Evolutionary conservation across 2,888 invertebrate genomes (phyloP).

Genomic region (Drosophila sordidula): DNA sequence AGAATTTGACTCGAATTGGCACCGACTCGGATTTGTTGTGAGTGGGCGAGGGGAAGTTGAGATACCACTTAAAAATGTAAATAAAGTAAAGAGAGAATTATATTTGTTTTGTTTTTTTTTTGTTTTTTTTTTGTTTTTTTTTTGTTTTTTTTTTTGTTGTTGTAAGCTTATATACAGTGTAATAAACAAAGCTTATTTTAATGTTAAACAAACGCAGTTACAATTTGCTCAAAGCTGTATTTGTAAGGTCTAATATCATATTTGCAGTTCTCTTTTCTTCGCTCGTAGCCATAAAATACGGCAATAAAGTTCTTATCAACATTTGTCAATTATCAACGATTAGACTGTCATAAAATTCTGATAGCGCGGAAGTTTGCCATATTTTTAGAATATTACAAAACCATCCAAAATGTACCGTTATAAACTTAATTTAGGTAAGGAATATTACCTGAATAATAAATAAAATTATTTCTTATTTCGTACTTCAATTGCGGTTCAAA

Average conservation of each 20-base stretch:
- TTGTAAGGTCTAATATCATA: not conserved
- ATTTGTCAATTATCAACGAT: constrained; percentile 40
- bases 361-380: constrained; percentile 18
- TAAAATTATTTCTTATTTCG: too few relatives aligned
- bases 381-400: constrained; percentile 31
- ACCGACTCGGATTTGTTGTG: not conserved
- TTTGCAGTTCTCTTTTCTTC: not conserved
- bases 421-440: not conserved
- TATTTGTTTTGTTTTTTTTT: not conserved
- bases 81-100: not conserved
- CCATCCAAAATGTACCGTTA: not conserved
- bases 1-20: constrained; percentile 37
- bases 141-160: too few relatives aligned
- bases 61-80: not conserved
- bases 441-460: not conserved
- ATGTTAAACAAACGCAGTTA: not conserved
- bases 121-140: too few relatives aligned
- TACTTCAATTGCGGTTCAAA: too few relatives aligned
- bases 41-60: constrained; percentile 11
- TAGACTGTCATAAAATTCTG: constrained; percentile 27
- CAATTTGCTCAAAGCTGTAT: not conserved
- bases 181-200: not conserved
- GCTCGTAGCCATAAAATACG: not conserved
- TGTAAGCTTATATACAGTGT: not conserved
- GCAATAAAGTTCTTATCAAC: constrained; percentile 31